Percentiles rank a stretch among this genome's conserved stretches.
Evolutionary conservation across 2,113 vertebrate species (phyloP).

Genomic region (Peromyscus maniculatus): DNA sequence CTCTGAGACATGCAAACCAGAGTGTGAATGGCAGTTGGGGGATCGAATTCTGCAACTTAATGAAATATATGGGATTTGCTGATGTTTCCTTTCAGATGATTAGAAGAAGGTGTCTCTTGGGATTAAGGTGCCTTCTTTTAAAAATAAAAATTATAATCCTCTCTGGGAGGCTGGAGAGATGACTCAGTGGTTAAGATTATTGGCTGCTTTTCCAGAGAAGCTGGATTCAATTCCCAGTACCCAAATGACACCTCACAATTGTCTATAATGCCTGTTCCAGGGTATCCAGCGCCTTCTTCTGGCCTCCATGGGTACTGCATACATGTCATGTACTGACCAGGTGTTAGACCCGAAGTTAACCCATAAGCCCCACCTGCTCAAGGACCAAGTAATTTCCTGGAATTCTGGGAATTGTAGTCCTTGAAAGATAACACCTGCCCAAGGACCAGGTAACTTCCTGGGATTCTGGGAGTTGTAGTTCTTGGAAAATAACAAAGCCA

Average conservation of each 20-base stretch:
- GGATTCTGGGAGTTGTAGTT: neutral
- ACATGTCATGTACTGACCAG: too few species aligned
- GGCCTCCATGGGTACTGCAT: neutral
- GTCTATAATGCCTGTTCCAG: neutral
- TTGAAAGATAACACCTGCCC: neutral
- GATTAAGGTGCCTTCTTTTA: neutral
- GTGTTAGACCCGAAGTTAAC: neutral
- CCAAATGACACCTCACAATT: neutral
- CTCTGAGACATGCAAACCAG: neutral
- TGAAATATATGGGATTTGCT: conserved; percentile 27
- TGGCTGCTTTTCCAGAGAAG: neutral
- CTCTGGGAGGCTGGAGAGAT: neutral
- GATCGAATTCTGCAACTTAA: conserved; percentile 65
- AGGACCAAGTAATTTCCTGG: neutral
- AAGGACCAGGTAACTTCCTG: neutral
- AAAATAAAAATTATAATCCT: neutral
- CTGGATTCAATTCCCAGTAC: neutral
- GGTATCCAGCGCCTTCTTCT: neutral
- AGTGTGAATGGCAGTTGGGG: neutral
- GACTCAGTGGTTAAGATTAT: neutral
- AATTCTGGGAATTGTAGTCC: neutral
- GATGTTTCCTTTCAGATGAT: conserved; percentile 55
- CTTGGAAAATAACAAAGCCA: neutral
- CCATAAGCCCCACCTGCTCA: neutral
- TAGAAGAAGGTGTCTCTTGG: conserved; percentile 19